A percentile compares a stretch with the other conserved stretches of the same genome.
Conservation (phyloP, 2,113 vertebrate species). For the Natator depressus region DNA sequence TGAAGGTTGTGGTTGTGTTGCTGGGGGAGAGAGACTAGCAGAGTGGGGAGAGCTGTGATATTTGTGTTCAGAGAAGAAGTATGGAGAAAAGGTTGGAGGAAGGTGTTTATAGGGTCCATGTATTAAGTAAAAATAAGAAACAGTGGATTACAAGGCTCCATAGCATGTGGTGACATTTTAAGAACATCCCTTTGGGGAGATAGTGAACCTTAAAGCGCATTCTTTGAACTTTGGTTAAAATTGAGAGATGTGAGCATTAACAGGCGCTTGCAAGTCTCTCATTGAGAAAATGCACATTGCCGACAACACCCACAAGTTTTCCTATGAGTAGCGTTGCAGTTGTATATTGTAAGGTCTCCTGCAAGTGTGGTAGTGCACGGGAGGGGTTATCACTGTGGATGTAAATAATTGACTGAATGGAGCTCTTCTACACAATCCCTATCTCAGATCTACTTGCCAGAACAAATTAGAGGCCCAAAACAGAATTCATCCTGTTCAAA, state of each 20-base stretch:
- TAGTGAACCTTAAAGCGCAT: background rate
- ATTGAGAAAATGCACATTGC: background rate
- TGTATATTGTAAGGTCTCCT: background rate
- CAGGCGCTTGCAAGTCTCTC: background rate
- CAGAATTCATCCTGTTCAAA: rapidly evolving
- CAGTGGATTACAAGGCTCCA: background rate
- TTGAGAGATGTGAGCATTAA: background rate
- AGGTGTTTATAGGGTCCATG: background rate
- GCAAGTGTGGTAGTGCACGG: background rate
- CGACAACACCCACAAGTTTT: rapidly evolving
- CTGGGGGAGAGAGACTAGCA: background rate
- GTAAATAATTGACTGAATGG: rapidly evolving
- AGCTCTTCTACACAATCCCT: background rate
- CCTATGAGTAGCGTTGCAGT: background rate
- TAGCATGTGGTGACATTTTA: rapidly evolving
- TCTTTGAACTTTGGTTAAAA: background rate
- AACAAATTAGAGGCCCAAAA: background rate
- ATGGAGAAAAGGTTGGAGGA: background rate
- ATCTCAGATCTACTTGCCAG: background rate
- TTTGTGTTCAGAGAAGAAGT: background rate
- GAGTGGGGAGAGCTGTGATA: background rate
- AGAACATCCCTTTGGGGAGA: background rate
- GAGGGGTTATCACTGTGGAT: background rate
- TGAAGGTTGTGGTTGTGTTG: background rate
- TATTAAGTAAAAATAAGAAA: background rate